phyloP scores from a whole-genome alignment of 2,113 vertebrate species.

The Anser brachyrhynchus region DNA sequence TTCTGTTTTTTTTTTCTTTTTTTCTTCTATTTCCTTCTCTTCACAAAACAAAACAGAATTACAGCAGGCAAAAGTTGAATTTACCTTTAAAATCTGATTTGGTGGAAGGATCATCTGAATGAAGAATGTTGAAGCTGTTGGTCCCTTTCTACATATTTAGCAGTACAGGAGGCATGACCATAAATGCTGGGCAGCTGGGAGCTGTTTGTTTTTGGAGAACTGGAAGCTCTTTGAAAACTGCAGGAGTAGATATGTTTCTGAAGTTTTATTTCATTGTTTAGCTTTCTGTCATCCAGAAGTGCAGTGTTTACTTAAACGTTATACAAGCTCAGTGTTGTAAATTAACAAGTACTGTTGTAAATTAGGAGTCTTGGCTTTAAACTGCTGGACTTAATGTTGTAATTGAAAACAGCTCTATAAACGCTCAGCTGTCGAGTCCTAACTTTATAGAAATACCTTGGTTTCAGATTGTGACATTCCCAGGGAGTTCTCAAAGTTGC shows the following conservation, averaged over 20 bases:
- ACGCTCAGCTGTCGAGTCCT: slow-evolving; percentile 47
- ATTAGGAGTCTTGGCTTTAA: slow-evolving; percentile 71
- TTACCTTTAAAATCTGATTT: slow-evolving; percentile 32
- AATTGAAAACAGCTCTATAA: slow-evolving; percentile 68
- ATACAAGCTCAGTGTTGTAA: slow-evolving; percentile 69
- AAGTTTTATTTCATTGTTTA: slow-evolving; percentile 69
- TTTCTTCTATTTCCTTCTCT: not conserved
- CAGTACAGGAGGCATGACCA: not conserved
- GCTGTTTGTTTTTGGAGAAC: slow-evolving; percentile 53
- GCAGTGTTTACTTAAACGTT: slow-evolving; percentile 63
- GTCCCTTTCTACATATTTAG: not conserved
- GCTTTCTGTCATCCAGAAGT: slow-evolving; percentile 62
- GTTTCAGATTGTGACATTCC: not conserved
- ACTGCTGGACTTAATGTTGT: slow-evolving; percentile 52
- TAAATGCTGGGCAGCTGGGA: slow-evolving; percentile 49
- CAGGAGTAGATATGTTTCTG: slow-evolving; percentile 65
- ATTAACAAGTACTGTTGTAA: slow-evolving; percentile 62
- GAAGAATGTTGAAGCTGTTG: not conserved
- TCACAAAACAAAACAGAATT: slow-evolving; percentile 19
- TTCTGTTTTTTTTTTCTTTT: not conserved
- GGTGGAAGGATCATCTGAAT: slow-evolving; percentile 4
- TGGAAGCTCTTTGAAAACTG: slow-evolving; percentile 62
- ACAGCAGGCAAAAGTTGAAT: not conserved
- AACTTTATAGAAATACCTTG: slow-evolving; percentile 52
- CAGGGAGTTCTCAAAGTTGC: not conserved